Evolutionary conservation across 2,797 vertebrate genomes (phyloP).

Genomic region (Bufotes viridis): DNA sequence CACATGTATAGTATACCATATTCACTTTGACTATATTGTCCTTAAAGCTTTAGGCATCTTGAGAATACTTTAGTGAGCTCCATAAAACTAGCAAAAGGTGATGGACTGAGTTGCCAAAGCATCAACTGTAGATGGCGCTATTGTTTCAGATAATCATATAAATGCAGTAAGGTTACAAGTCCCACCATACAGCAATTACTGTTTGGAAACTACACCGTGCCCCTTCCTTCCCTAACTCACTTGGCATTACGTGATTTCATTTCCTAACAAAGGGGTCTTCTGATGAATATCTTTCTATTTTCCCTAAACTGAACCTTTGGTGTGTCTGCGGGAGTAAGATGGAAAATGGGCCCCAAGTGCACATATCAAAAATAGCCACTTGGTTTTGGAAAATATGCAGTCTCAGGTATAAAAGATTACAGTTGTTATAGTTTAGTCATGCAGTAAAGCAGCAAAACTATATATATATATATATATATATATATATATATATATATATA

Average conservation of each 20-base stretch:
- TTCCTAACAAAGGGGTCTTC: constrained; percentile 39
- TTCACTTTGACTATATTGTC: not conserved
- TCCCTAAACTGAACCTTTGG: constrained; percentile 44
- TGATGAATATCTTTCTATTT: constrained; percentile 40
- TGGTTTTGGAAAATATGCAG: constrained; percentile 9
- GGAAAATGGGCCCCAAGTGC: constrained; percentile 20
- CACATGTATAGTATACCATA: not conserved
- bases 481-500: not conserved
- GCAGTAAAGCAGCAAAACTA: not conserved
- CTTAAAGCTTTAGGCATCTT: not conserved
- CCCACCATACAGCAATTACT: constrained; percentile 25
- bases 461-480: too few relatives aligned
- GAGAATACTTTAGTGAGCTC: not conserved
- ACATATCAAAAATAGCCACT: constrained; percentile 19
- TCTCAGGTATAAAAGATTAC: not conserved
- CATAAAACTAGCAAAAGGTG: not conserved
- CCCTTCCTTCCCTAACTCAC: constrained; percentile 15
- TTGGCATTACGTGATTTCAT: constrained; percentile 42
- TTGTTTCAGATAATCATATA: not conserved
- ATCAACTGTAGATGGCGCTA: constrained; percentile 49
- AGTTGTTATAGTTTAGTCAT: not conserved
- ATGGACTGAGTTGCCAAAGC: constrained; percentile 3
- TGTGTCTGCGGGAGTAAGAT: not conserved
- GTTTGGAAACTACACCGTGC: constrained; percentile 23
- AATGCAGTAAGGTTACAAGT: not conserved